phyloP scores from a whole-genome alignment of 2,797 vertebrate species.

The Serranus cabrilla region DNA sequence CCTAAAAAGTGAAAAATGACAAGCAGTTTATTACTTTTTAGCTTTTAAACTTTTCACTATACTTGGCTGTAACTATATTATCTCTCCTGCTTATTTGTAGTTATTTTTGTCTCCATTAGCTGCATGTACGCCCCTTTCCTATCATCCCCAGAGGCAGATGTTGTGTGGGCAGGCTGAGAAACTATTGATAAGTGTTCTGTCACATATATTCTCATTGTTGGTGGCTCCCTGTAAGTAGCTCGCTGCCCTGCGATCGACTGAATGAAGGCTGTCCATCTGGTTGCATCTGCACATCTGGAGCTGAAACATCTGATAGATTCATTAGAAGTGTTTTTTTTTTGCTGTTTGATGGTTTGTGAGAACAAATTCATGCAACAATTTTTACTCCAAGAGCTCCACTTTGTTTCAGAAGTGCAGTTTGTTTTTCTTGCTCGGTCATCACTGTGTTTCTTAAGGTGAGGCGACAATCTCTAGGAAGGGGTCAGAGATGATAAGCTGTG shows the following conservation, averaged over 20 bases:
- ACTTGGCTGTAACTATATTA: neutral
- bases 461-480: neutral
- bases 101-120: neutral
- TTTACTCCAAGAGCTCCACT: neutral
- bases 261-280: conserved; percentile 45
- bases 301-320: conserved; percentile 20
- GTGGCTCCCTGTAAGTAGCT: conserved; percentile 19
- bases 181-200: conserved; percentile 57
- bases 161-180: conserved; percentile 54
- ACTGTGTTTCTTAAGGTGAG: neutral
- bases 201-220: conserved; percentile 43
- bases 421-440: neutral
- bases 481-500: conserved; percentile 14
- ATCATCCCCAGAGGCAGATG: conserved; percentile 47
- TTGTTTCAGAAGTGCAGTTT: conserved; percentile 2
- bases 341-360: conserved; percentile 1
- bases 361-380: conserved; percentile 1
- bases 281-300: conserved; percentile 38
- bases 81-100: conserved; percentile 11
- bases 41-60: conserved; percentile 6
- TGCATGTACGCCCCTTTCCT: conserved; percentile 12
- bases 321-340: conserved; percentile 1
- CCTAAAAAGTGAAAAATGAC: neutral
- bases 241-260: conserved; percentile 19
- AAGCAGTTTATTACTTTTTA: neutral